Evolutionary conservation across 2,113 vertebrate genomes (phyloP).

Genomic region (Melanerpes formicivorus): DNA sequence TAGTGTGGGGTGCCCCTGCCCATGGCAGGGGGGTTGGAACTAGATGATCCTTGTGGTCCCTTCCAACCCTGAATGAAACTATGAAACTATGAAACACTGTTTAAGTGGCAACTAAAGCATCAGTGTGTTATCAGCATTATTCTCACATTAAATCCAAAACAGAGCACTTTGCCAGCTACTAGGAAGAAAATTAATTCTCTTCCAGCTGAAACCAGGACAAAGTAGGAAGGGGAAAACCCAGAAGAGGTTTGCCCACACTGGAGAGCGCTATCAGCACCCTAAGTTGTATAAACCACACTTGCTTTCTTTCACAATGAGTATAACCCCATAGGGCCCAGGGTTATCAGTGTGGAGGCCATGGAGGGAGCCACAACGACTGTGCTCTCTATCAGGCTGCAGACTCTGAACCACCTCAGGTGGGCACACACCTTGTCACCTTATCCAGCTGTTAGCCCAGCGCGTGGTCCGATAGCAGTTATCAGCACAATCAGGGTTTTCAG

Average conservation of each 20-base stretch:
- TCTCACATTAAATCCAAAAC: background rate
- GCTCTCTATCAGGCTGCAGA: background rate
- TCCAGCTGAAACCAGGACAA: background rate
- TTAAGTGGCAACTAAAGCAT: background rate
- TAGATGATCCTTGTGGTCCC: too few species aligned
- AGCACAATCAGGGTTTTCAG: background rate
- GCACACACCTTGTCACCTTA: background rate
- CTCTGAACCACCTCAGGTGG: background rate
- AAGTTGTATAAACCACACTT: accelerated
- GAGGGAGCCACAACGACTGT: background rate
- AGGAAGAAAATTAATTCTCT: background rate
- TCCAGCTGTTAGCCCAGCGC: background rate
- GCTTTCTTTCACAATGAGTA: background rate
- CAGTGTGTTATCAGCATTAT: background rate
- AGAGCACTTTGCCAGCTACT: background rate
- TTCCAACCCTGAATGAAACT: too few species aligned
- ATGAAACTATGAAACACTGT: too few species aligned
- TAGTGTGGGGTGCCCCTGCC: too few species aligned
- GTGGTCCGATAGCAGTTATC: background rate
- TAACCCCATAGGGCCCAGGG: background rate
- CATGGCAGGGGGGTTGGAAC: too few species aligned
- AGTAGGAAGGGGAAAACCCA: background rate
- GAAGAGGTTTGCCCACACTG: background rate
- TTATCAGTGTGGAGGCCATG: accelerated
- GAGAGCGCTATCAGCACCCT: background rate